Evolutionary conservation across 1,140 invertebrate genomes (phyloP).

Genomic region (Alviniconcha marisindica): DNA sequence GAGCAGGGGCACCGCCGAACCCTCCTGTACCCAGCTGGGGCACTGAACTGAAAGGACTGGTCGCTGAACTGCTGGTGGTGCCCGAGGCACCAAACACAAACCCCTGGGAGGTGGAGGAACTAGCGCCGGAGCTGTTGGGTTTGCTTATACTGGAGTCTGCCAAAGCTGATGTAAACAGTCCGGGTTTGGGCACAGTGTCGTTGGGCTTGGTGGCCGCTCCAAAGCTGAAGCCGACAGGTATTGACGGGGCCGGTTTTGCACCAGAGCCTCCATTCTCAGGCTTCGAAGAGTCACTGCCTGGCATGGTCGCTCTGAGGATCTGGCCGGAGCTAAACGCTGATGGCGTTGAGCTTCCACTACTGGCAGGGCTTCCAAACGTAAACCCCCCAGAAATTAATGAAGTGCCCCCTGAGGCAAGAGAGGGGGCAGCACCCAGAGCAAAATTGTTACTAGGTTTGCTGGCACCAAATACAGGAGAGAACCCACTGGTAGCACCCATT

Average conservation of each 20-base stretch:
- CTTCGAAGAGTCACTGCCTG: neutral
- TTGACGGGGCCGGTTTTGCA: neutral
- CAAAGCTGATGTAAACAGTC: neutral
- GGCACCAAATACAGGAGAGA: constrained; percentile 14
- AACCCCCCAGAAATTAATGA: neutral
- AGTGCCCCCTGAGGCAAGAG: neutral
- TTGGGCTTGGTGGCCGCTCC: neutral
- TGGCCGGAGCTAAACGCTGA: neutral
- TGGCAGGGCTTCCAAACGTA: neutral
- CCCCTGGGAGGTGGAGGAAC: neutral
- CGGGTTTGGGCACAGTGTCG: neutral
- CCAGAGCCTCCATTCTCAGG: neutral
- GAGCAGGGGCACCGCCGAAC: neutral
- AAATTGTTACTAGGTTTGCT: constrained; percentile 11
- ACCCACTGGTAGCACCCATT: neutral
- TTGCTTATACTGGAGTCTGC: neutral
- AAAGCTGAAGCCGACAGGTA: neutral
- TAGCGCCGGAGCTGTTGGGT: neutral
- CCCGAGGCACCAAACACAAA: neutral
- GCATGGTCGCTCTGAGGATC: neutral
- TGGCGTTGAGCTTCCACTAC: neutral
- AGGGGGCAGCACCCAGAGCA: neutral
- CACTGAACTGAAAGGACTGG: neutral
- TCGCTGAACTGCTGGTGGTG: neutral
- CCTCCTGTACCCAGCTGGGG: neutral